Base-by-base conservation (phyloP, 2,797 vertebrate genomes). In the Clarias fuscus region DNA sequence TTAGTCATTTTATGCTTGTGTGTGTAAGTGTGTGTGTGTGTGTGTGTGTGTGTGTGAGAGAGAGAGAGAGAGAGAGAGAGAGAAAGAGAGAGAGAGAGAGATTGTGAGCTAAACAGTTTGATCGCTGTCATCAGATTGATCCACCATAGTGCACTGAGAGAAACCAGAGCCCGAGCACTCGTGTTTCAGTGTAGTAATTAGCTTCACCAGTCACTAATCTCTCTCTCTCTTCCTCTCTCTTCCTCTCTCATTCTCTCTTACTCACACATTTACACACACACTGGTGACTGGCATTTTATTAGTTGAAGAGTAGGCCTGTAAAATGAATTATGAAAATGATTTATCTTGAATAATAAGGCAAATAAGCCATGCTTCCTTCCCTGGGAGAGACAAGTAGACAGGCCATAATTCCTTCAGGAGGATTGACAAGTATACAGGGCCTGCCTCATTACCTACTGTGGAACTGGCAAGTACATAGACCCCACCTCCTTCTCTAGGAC, bases 101-200 rank as follows among this genome's bases (percentile, higher is more conserved):
- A 40, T 64, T n/a, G 59, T 62, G 5, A 37, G 33, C 93, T 93
- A 92, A 94, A 93, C 92, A 94, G 93, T 95, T 94, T 94, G 93
- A 94, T 94, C 93, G 93, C 93, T 94, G 96, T 96, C 94, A 96
- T 93, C 91, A 96, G 96, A 97, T 95, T 96, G 92, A 92, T 92
- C 93, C 93, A 93, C 93, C 94, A 94, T 95, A 94, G 94, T 94
- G 92, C 95, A 94, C 94, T 94, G 94, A 81, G 91, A 94, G 95
- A 95, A 96, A 96, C 92, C 90, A 90, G 94, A 96, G 94, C 96
- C 93, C 90, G 92, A 95, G 92, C 95, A 92, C 92, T 97, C 95
- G 92, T 90, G 94, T 97, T 97, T 97, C 96, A 94, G 92, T 92
- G 92, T 94, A 96, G 96, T 96, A 96, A 97, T 96, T 97, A 97